phyloP scores from a whole-genome alignment of 2,113 vertebrate species.

The Accipiter virgatus region DNA sequence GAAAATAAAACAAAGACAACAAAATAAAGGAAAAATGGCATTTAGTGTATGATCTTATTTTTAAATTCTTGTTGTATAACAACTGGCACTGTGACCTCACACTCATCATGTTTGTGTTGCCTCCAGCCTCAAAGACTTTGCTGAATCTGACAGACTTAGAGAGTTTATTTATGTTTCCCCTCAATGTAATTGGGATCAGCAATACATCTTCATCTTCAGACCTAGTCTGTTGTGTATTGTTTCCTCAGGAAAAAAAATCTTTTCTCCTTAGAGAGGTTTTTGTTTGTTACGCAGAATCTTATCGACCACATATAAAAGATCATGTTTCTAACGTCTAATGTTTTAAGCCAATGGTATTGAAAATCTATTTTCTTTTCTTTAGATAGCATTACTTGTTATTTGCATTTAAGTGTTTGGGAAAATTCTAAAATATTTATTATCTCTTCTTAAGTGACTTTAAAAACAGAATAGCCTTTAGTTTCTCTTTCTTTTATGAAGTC shows the following conservation, averaged over 20 bases:
- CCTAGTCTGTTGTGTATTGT: neutral
- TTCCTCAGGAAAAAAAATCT: neutral
- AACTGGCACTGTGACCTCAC: neutral
- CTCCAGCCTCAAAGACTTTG: neutral
- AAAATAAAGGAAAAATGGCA: neutral
- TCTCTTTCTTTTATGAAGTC: neutral
- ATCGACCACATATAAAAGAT: neutral
- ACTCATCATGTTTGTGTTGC: neutral
- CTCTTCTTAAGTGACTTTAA: neutral
- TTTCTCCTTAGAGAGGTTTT: neutral
- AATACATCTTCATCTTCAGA: conserved; percentile 13
- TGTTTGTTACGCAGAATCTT: conserved; percentile 21
- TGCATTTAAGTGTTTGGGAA: neutral
- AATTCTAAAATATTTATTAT: neutral
- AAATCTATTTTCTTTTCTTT: conserved; percentile 15
- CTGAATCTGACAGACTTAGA: neutral
- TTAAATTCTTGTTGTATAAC: neutral
- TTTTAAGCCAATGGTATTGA: neutral
- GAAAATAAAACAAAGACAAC: neutral
- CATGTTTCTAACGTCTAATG: neutral
- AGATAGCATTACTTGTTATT: neutral
- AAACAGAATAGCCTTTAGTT: neutral
- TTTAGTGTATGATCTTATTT: neutral
- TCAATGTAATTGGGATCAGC: neutral
- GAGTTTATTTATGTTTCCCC: conserved; percentile 30